Evolutionary conservation across 2,888 invertebrate species (phyloP), one percentile per base, ranked within the genome.

Genomic region (Octodonta nipae): DNA sequence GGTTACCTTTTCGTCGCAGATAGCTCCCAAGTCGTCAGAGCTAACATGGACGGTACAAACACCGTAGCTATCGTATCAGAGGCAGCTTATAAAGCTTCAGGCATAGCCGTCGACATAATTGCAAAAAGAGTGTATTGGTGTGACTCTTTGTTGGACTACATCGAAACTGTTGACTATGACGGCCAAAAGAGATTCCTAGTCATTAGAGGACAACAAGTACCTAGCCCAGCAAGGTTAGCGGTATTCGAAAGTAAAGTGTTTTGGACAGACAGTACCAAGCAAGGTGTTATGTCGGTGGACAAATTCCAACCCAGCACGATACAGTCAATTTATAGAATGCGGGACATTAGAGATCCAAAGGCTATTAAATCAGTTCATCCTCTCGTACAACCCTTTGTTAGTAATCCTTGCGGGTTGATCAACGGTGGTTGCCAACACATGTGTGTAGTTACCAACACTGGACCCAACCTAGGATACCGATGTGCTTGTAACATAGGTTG

Each of bases 121-220:
- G 78, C 83, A 0, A 78, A 84, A 50, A 66, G 95, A 30, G 77
- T 98, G 5, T 95, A 86, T 63, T 96, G 95, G 93, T 92, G 93
- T 51, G 96, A 98, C 58, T 85, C 89, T 0, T 66, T 92, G 8
- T 64, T 95, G 32, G 93, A 96, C 63, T 89, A 93, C 56, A 89
- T 98, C 41, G 93, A 95, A 55, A 87, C 91, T 0, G 86, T 92
- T 0, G 88, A 93, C 59, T 98, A 96, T 60, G 76, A 87, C 31
- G 93, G 93, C 1, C 70, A 75, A 37, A 75, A 81, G 45, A 68
- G 92, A 40, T 78, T 81, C 38, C 70, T 85, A 56, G 78, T 88
- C 1, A 64, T 88, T 2, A 64, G 87, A 36, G 87, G 88, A 2
- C 78, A 81, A 39, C 75, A 82, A 40, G 86, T 89, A 1, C 91